Evolutionary conservation across 1,140 invertebrate genomes (phyloP).

Genomic region (Drosophila kohkoa): DNA sequence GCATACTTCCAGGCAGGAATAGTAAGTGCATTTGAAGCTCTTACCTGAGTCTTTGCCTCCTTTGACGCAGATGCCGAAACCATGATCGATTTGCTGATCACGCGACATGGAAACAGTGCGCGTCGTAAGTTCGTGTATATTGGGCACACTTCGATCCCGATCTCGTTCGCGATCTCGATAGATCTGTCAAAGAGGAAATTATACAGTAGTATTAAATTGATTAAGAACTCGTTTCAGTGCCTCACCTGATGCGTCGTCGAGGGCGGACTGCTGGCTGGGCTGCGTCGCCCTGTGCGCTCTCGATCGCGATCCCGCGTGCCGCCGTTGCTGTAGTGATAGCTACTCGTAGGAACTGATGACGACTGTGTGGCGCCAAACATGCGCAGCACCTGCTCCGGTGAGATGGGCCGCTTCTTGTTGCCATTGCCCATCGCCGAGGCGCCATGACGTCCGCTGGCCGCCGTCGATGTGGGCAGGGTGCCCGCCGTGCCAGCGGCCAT

Average conservation of each 20-base stretch:
- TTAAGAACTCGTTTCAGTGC: neutral
- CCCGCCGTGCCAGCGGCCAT: slow-evolving; percentile 85
- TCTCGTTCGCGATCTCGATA: slow-evolving; percentile 80
- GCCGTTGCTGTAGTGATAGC: slow-evolving; percentile 84
- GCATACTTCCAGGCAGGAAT: slow-evolving; percentile 2
- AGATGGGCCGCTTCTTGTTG: slow-evolving; percentile 90
- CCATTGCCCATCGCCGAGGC: slow-evolving; percentile 68
- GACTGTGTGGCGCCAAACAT: slow-evolving; percentile 86
- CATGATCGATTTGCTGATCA: slow-evolving; percentile 91
- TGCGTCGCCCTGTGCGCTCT: slow-evolving; percentile 85
- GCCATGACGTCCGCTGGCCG: slow-evolving; percentile 65
- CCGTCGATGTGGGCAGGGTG: slow-evolving; percentile 81
- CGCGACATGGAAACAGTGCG: slow-evolving; percentile 93
- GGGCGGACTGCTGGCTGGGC: slow-evolving; percentile 91
- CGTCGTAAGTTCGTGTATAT: slow-evolving; percentile 90
- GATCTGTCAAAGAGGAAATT: slow-evolving; percentile 45
- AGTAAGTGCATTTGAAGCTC: neutral
- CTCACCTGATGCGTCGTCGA: slow-evolving; percentile 89
- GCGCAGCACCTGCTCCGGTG: slow-evolving; percentile 91
- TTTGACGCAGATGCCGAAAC: slow-evolving; percentile 95
- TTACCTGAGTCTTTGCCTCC: slow-evolving; percentile 94
- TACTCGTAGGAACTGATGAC: slow-evolving; percentile 85
- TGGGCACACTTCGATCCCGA: slow-evolving; percentile 86
- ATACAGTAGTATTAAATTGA: neutral
- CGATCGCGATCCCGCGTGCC: slow-evolving; percentile 71